phyloP scores from a whole-genome alignment of 2,888 invertebrate genomes.

The Erebia palarica region DNA sequence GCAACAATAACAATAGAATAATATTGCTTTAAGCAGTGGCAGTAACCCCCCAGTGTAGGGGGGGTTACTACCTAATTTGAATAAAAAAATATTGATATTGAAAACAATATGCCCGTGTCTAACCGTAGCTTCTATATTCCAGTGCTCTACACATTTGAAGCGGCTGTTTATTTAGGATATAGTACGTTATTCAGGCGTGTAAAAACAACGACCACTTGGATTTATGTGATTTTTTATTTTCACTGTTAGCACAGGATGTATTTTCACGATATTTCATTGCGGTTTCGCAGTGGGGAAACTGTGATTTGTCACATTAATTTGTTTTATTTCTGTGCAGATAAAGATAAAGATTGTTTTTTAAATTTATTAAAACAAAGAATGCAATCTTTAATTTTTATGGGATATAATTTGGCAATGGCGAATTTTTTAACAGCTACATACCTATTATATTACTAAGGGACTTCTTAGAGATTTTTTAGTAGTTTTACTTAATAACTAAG shows the following conservation, averaged over 20 bases:
- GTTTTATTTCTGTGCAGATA: background rate
- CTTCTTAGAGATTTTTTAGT: too few relatives aligned
- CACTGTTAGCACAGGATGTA: conserved; percentile 29
- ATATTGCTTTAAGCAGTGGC: too few relatives aligned
- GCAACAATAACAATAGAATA: too few relatives aligned
- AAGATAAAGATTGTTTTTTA: background rate
- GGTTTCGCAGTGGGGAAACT: background rate
- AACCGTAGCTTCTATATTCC: conserved; percentile 9
- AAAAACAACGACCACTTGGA: conserved; percentile 38
- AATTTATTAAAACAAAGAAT: background rate
- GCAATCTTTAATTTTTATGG: too few relatives aligned
- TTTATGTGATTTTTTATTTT: conserved; percentile 35
- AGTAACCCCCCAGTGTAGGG: too few relatives aligned
- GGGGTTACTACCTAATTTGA: background rate
- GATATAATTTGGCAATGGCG: too few relatives aligned
- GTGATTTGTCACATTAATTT: conserved; percentile 8
- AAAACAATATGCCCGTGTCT: background rate
- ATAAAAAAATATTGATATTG: background rate
- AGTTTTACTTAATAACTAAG: too few relatives aligned
- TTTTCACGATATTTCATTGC: conserved; percentile 9
- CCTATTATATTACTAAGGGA: too few relatives aligned
- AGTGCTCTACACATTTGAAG: conserved; percentile 19
- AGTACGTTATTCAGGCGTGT: conserved; percentile 30
- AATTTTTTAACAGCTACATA: too few relatives aligned
- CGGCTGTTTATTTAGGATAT: conserved; percentile 39